Evolutionary conservation across 1,140 invertebrate species (phyloP).

Genomic region (Manduca sexta): DNA sequence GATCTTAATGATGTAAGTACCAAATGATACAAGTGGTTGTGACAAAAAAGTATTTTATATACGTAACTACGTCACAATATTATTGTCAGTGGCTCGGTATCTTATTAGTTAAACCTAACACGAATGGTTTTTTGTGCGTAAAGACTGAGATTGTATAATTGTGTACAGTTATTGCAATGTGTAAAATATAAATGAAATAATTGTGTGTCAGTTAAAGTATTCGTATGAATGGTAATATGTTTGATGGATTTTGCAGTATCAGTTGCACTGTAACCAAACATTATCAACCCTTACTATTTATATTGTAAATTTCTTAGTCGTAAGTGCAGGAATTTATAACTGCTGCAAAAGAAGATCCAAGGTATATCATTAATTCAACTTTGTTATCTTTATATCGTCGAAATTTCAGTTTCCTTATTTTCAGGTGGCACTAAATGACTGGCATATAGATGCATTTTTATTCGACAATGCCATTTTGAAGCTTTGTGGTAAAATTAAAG

Average conservation of each 20-base stretch:
- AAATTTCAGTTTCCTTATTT: conserved; percentile 26
- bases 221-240: conserved; percentile 16
- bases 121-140: conserved; percentile 10
- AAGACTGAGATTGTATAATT: conserved; percentile 39
- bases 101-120: neutral
- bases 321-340: too few species aligned
- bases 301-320: too few species aligned
- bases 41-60: conserved; percentile 31
- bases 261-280: too few species aligned
- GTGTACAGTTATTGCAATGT: conserved; percentile 28
- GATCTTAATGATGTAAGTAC: neutral
- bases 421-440: conserved; percentile 27
- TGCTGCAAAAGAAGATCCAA: too few species aligned
- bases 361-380: too few species aligned
- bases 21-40: conserved; percentile 11
- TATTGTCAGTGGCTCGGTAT: too few species aligned
- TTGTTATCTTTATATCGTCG: conserved; percentile 2
- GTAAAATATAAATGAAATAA: conserved; percentile 26
- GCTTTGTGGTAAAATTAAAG: conserved; percentile 17
- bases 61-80: conserved; percentile 9
- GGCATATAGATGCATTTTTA: conserved; percentile 13
- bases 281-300: too few species aligned
- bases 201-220: conserved; percentile 24
- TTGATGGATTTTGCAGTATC: neutral
- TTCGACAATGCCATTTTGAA: conserved; percentile 7